phyloP scores from a whole-genome alignment of 2,888 invertebrate species.

The Lithophane ornitopus region DNA sequence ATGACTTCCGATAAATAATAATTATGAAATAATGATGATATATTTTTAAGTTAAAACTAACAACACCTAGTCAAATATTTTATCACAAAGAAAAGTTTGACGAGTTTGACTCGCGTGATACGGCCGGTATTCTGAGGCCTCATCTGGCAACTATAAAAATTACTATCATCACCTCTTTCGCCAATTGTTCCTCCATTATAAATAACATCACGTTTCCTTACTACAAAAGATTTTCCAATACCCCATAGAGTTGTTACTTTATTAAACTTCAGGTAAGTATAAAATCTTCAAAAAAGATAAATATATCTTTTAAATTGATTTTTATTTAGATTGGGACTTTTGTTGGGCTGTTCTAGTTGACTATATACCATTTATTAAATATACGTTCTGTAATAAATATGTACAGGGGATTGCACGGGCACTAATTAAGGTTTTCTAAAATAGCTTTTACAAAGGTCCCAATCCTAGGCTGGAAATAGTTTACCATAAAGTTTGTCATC shows the following conservation, averaged over 20 bases:
- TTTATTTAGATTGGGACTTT: conserved; percentile 51
- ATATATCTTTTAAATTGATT: conserved; percentile 44
- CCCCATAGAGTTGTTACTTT: conserved; percentile 53
- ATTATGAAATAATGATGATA: conserved; percentile 61
- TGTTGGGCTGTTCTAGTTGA: conserved; percentile 41
- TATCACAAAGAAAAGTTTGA: conserved; percentile 81
- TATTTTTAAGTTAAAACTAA: conserved; percentile 62
- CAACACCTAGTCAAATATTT: conserved; percentile 66
- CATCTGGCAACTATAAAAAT: conserved; percentile 58
- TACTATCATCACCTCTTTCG: conserved; percentile 49
- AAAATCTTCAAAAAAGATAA: conserved; percentile 66
- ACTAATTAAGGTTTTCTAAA: conserved; percentile 27
- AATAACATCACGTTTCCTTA: conserved; percentile 65
- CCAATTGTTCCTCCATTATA: conserved; percentile 59
- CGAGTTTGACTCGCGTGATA: conserved; percentile 79
- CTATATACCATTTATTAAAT: conserved; percentile 20
- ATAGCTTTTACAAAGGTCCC: conserved; percentile 52
- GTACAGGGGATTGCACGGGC: conserved; percentile 51
- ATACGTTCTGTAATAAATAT: conserved; percentile 40
- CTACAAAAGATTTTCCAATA: conserved; percentile 59
- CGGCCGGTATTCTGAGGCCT: conserved; percentile 63
- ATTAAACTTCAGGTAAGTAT: conserved; percentile 54
- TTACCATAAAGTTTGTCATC: conserved; percentile 20
- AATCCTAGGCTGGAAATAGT: conserved; percentile 61
- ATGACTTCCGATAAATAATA: conserved; percentile 60